A percentile compares a stretch with the other conserved stretches of the same genome.
Conservation (phyloP, 2,888 invertebrate genomes). For the Chrysina gloriosa region DNA sequence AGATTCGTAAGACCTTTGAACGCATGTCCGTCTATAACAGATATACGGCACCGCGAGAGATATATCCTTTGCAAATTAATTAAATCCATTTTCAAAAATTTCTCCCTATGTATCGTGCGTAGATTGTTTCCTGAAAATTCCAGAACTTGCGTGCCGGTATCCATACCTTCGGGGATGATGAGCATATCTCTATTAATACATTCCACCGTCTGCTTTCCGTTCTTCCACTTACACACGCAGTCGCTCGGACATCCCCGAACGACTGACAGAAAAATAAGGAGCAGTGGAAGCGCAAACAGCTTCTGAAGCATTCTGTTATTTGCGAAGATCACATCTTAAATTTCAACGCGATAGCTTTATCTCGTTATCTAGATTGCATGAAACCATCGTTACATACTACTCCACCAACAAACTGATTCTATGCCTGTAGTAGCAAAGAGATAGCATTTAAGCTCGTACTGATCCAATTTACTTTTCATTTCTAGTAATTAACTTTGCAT, state of each 20-base stretch:
- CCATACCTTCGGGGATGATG: constrained; percentile 82
- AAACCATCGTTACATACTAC: background rate
- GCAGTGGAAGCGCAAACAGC: constrained; percentile 35
- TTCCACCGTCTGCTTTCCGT: constrained; percentile 91
- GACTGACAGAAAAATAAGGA: constrained; percentile 22
- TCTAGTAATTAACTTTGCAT: background rate
- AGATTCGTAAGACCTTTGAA: constrained; percentile 88
- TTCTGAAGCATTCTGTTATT: constrained; percentile 40
- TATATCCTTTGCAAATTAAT: constrained; percentile 90
- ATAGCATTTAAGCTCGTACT: background rate
- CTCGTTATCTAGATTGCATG: background rate
- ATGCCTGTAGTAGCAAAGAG: background rate
- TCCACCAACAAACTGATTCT: background rate
- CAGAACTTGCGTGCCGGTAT: constrained; percentile 87
- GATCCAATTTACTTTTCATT: background rate
- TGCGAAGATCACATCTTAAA: constrained; percentile 30
- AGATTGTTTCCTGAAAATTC: constrained; percentile 88
- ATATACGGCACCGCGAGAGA: constrained; percentile 81
- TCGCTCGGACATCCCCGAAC: constrained; percentile 74
- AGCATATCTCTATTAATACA: constrained; percentile 83
- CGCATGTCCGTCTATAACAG: constrained; percentile 81
- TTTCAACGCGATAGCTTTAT: background rate
- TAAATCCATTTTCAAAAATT: constrained; percentile 82
- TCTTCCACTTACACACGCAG: constrained; percentile 93
- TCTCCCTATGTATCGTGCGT: constrained; percentile 80